These are phyloP conservation scores for Microplitis mediator DNA, from an alignment of 1,140 invertebrate species.

Conservation along the genomic window DNA sequence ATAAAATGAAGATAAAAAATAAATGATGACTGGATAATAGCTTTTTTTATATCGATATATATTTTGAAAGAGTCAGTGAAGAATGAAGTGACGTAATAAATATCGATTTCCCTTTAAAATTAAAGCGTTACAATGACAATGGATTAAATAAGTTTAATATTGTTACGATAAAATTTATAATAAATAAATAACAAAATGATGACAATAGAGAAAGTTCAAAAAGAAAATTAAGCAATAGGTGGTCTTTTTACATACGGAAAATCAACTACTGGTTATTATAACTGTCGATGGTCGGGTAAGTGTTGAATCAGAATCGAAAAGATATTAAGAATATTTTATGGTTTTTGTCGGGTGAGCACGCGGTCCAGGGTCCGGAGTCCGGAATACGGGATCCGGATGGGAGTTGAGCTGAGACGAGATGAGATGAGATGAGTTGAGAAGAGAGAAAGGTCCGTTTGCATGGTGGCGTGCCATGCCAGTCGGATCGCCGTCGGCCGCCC, in stretches of 20 bases:
- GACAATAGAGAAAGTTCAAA: background rate
- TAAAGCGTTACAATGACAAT: too few species aligned
- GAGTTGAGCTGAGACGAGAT: too few species aligned
- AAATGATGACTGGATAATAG: background rate
- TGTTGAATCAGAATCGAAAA: slow-evolving; percentile 9
- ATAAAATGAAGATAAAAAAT: background rate
- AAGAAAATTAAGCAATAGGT: background rate
- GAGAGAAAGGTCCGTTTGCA: too few species aligned
- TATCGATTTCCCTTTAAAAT: background rate
- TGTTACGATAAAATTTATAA: background rate
- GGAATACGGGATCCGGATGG: too few species aligned
- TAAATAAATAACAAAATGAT: background rate
- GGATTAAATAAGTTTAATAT: background rate
- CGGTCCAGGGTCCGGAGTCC: too few species aligned
- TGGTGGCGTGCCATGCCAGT: too few species aligned
- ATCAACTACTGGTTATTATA: background rate
- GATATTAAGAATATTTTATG: slow-evolving; percentile 13
- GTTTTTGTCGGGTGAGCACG: background rate
- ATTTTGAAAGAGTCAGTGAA: too few species aligned
- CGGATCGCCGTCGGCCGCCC: slow-evolving; percentile 12
- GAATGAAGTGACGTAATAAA: background rate
- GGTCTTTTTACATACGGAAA: background rate
- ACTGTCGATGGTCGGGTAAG: background rate
- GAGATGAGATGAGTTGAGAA: too few species aligned
- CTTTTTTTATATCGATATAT: too few species aligned